Conservation (phyloP, 1,140 invertebrate genomes). For the Diabrotica undecimpunctata region DNA sequence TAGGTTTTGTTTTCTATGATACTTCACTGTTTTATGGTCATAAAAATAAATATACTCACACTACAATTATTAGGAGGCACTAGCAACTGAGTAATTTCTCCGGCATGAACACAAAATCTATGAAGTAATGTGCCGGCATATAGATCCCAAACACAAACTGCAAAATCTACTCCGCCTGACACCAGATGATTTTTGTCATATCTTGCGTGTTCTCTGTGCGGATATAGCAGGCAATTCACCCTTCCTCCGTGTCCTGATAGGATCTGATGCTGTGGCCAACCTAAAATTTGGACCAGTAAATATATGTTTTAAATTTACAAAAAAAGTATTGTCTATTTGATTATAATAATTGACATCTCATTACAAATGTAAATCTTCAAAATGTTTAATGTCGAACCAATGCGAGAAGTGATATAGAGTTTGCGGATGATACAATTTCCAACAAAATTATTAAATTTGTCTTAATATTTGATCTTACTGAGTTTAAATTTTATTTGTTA, state of each 20-base stretch:
- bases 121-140: slow-evolving; percentile 86
- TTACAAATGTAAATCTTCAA: no score
- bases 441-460: no score
- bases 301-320: neutral
- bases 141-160: slow-evolving; percentile 96
- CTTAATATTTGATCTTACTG: no score
- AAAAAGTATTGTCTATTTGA: neutral
- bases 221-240: slow-evolving; percentile 94
- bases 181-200: slow-evolving; percentile 91
- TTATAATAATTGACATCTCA: no score
- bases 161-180: slow-evolving; percentile 96
- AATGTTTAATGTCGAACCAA: no score
- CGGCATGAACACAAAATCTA: slow-evolving; percentile 94
- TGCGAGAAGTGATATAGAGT: no score
- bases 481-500: no score
- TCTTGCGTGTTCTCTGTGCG: slow-evolving; percentile 85
- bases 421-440: no score
- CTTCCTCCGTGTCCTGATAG: slow-evolving; percentile 87
- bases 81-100: slow-evolving; percentile 84
- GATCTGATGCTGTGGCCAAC: slow-evolving; percentile 87
- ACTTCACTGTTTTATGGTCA: no score
- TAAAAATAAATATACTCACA: slow-evolving; percentile 54
- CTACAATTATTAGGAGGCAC: slow-evolving; percentile 91
- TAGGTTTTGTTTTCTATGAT: no score
- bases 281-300: slow-evolving; percentile 48